phyloP scores from a whole-genome alignment of 2,113 vertebrate species.

The Xiphophorus maculatus region DNA sequence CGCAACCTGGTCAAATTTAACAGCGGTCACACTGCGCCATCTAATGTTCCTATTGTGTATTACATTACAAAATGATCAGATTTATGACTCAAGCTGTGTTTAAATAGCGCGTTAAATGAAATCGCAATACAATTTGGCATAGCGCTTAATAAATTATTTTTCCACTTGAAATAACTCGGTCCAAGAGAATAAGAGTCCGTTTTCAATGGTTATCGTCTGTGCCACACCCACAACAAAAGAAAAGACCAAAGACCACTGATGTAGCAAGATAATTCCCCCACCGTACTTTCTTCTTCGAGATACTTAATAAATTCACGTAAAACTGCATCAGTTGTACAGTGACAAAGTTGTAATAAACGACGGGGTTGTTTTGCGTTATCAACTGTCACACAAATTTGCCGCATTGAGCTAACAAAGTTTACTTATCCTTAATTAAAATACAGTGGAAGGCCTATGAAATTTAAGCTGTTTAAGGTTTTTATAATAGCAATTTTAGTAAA shows the following conservation, averaged over 20 bases:
- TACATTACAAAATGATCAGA: slow-evolving; percentile 5
- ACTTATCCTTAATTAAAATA: no score
- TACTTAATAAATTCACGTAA: neutral
- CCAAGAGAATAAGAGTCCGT: neutral
- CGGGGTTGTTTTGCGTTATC: neutral
- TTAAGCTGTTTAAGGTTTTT: neutral
- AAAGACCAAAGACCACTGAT: neutral
- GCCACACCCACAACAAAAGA: slow-evolving; percentile 21
- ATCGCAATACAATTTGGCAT: neutral
- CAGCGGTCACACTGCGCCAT: slow-evolving; percentile 47
- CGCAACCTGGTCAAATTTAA: neutral
- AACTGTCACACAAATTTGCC: neutral
- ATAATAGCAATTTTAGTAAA: no score
- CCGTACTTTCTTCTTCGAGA: slow-evolving; percentile 17
- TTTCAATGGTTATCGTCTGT: neutral
- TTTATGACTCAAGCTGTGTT: neutral
- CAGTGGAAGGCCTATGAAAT: no score
- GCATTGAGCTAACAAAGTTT: neutral
- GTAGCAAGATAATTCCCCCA: fast-evolving
- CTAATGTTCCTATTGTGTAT: slow-evolving; percentile 31
- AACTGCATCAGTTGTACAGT: neutral
- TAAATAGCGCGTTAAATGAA: neutral
- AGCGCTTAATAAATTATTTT: neutral
- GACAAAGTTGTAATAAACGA: neutral
- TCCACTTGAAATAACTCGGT: neutral